Percentiles rank a stretch among this genome's conserved stretches.
These are phyloP conservation scores for Melanargia galathea DNA, from an alignment of 2,888 invertebrate species.

Conservation along the genomic window DNA sequence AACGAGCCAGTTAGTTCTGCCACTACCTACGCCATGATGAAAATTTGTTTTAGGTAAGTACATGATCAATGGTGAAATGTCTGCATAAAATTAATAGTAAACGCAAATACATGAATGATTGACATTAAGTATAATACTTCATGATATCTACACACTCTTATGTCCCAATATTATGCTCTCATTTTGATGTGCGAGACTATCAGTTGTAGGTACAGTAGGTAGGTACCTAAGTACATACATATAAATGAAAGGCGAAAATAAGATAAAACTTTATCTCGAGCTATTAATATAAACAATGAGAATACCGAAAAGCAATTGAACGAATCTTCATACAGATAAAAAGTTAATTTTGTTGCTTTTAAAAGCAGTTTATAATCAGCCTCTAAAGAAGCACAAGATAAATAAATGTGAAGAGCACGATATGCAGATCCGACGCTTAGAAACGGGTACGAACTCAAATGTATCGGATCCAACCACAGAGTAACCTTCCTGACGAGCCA, in stretches of 20 bases:
- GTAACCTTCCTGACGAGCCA: background rate
- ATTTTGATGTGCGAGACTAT: background rate
- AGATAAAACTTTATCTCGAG: background rate
- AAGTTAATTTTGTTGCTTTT: background rate
- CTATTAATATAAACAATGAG: background rate
- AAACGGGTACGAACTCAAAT: background rate
- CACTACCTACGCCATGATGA: too few relatives aligned
- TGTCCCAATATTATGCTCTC: too few relatives aligned
- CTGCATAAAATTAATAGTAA: too few relatives aligned
- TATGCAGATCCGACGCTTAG: conserved; percentile 14
- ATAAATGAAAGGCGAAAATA: background rate
- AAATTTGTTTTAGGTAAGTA: too few relatives aligned
- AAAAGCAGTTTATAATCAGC: background rate
- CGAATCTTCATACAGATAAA: background rate
- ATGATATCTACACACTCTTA: too few relatives aligned
- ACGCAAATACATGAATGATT: too few relatives aligned
- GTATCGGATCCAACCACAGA: background rate
- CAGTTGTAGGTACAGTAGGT: too few relatives aligned
- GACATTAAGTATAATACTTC: too few relatives aligned
- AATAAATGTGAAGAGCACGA: background rate
- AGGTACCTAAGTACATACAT: background rate
- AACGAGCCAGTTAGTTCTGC: too few relatives aligned
- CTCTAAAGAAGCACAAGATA: background rate
- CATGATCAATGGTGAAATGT: too few relatives aligned
- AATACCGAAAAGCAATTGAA: background rate